A percentile compares a stretch with the other conserved stretches of the same genome.
Evolutionary conservation across 2,888 invertebrate genomes (phyloP).

Genomic region (Anthophora plumipes): DNA sequence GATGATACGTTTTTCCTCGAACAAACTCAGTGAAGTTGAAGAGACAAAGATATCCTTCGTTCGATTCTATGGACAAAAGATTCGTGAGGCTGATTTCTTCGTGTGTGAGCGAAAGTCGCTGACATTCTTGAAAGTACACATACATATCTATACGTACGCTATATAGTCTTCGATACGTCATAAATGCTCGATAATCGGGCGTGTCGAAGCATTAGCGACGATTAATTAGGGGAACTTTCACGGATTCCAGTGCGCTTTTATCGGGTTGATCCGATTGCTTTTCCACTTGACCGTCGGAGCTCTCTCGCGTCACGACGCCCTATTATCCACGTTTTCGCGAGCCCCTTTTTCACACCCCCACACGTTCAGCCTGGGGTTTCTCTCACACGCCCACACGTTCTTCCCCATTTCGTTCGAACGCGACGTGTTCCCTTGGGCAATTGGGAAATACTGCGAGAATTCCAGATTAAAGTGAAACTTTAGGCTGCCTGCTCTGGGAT

Average conservation of each 20-base stretch:
- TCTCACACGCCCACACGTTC: background rate
- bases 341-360: slow-evolving; percentile 9
- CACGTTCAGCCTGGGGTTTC: background rate
- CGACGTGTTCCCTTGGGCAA: slow-evolving; percentile 42
- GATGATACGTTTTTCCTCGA: background rate
- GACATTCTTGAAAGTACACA: too few relatives aligned
- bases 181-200: slow-evolving; percentile 44
- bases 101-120: too few relatives aligned
- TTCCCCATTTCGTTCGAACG: slow-evolving; percentile 10
- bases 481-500: slow-evolving; percentile 46
- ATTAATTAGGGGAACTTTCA: slow-evolving; percentile 65
- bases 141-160: too few relatives aligned
- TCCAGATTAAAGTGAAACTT: slow-evolving; percentile 70
- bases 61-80: slow-evolving; percentile 5
- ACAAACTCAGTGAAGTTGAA: background rate
- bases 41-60: slow-evolving; percentile 1
- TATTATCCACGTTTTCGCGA: background rate
- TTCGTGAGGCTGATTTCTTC: background rate
- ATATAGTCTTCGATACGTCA: slow-evolving; percentile 56
- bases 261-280: slow-evolving; percentile 65
- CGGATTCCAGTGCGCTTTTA: slow-evolving; percentile 61
- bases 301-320: slow-evolving; percentile 28
- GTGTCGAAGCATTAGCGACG: slow-evolving; percentile 55
- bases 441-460: slow-evolving; percentile 63
- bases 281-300: slow-evolving; percentile 62